Evolutionary conservation across 2,113 vertebrate species (phyloP), one percentile per base, ranked within the genome.

Genomic region (Asarcornis scutulata): DNA sequence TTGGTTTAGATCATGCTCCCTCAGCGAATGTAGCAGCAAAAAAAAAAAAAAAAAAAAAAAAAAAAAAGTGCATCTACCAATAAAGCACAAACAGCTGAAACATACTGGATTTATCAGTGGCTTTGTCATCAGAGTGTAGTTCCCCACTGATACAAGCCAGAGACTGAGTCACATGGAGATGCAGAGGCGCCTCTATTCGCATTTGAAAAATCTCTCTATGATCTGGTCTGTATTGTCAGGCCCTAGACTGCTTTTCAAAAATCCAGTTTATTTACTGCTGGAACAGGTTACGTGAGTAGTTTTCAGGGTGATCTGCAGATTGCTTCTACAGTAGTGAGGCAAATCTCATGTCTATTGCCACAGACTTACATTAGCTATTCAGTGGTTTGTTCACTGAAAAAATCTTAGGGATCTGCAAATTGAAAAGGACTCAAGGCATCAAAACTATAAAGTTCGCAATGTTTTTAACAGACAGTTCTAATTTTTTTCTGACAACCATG

Each of bases 191-290:
- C 36, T 89, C 72, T 89, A 31, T 22, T 6, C 55, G 60, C 50
- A 64, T 31, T 36, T 68, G 34, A 72, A 76, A 86, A 72, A 83
- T 5, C 18, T 74, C 17, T 53, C 52, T 78, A 31, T 59, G 26
- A 68, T 74, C 46, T 0, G 0, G 12, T 59, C 32, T 56, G 13
- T 36, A 64, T 25, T 34, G 52, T 10, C 2, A 59, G 56, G 32
- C n/a, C 42, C 48, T 94, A n/a, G 71, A 69, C 0, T 56, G 18
- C 46, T 83, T 63, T 59, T 40, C 42, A 48, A 44, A 88, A 88
- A 42, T 32, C 29, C 48, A 34, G 34, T 64, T 78, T 42, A 36
- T 60, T 76, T 68, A 62, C 8, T 11, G 74, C 44, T 56, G 68
- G 40, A 74, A 91, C 7, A 20, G 20, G 31, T 63, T 67, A 60